Conservation (phyloP, 2,797 vertebrate species). For the Lacerta agilis region DNA sequence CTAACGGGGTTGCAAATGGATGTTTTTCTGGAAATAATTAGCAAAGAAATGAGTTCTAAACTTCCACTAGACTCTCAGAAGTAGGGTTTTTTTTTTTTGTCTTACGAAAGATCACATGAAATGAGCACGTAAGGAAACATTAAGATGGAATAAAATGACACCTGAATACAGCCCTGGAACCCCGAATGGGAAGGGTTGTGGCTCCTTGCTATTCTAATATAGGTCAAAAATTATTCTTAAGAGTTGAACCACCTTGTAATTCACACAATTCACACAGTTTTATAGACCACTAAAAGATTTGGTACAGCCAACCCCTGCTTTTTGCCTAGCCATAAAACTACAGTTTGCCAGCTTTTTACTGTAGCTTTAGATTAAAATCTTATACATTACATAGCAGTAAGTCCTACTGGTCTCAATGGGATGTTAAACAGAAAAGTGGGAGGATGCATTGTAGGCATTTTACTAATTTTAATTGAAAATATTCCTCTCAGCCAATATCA, state of each 20-base stretch:
- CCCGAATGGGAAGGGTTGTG: background rate
- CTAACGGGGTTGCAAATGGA: no score
- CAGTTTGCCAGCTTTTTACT: background rate
- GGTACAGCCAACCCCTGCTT: background rate
- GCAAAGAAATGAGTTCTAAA: no score
- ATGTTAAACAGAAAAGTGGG: background rate
- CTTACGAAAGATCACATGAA: no score
- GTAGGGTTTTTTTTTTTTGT: no score
- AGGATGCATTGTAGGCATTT: background rate
- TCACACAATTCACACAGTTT: background rate
- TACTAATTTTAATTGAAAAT: background rate
- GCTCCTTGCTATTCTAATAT: background rate
- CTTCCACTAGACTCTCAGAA: no score
- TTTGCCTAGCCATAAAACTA: background rate
- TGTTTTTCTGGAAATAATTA: no score
- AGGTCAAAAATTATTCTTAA: background rate
- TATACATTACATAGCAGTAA: background rate
- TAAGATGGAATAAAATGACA: no score
- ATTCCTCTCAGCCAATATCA: slow-evolving; percentile 1
- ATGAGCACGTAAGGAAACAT: no score
- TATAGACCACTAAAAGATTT: background rate
- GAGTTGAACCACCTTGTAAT: background rate
- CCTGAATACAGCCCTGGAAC: no score
- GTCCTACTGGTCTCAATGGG: background rate
- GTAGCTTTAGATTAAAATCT: background rate